Percentiles rank a stretch among this genome's conserved stretches.
Conservation (phyloP, 2,888 invertebrate genomes). For the Sminthurides aquaticus region DNA sequence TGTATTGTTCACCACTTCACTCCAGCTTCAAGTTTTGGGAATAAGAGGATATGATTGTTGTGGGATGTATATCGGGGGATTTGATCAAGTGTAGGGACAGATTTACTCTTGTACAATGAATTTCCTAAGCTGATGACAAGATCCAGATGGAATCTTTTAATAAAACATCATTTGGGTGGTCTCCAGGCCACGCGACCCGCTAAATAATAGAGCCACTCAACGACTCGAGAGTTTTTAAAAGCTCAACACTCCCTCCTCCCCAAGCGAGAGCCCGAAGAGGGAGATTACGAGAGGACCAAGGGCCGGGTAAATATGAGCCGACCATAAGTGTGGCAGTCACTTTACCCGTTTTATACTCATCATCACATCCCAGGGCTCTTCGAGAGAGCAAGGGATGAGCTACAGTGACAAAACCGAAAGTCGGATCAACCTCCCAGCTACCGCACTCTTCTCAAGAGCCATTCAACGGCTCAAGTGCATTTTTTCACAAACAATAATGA, state of each 20-base stretch:
- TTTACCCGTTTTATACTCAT: not conserved
- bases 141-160: slow-evolving; percentile 18
- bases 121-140: slow-evolving; percentile 13
- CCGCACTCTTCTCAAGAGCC: not conserved
- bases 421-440: not conserved
- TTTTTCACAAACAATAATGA: not conserved
- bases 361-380: not conserved
- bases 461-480: not conserved
- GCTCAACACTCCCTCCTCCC: no score
- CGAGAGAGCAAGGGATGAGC: not conserved
- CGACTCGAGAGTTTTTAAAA: no score
- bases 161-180: slow-evolving; percentile 27
- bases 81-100: not conserved
- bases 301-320: not conserved
- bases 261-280: no score
- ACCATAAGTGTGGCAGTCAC: not conserved
- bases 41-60: not conserved
- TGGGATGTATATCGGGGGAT: not conserved
- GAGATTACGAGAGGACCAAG: not conserved
- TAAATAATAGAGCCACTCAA: not conserved
- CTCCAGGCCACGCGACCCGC: slow-evolving; percentile 23
- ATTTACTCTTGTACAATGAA: not conserved
- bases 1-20: no score
- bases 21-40: no score
- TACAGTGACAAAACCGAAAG: not conserved